Evolutionary conservation across 2,797 vertebrate genomes (phyloP), one percentile per base, ranked within the genome.

Genomic region (Darevskia mixta): DNA sequence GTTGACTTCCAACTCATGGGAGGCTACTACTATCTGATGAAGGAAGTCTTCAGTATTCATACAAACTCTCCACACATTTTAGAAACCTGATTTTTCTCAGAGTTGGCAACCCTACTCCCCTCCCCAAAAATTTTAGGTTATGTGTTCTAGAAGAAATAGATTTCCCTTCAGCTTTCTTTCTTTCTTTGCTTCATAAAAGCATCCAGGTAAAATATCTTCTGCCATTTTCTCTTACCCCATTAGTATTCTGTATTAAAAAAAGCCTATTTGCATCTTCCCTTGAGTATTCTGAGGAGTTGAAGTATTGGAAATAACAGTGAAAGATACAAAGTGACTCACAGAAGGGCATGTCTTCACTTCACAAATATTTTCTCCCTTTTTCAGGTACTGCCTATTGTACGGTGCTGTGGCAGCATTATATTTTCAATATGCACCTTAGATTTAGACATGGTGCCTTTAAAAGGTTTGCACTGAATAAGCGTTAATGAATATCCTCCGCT

Each of bases 181-280:
- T n/a, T n/a, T n/a, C n/a, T n/a, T n/a, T n/a, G n/a, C 32, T n/a
- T 86, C 58, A 61, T 90, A 69, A 79, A 89, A 79, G 69, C 82
- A 82, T 77, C 32, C 73, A 43, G 84, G 32, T 76, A 64, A 64
- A 23, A 64, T 32, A 32, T 32, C 73, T 64, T 64, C 25, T 55
- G 77, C 45, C 67, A 71, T 83, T 67, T 85, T 82, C 27, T 88
- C 17, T 41, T 85, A 86, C 1, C 35, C 58, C 66, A 81, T 89
- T 82, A 86, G 29, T 72, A 77, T 20, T 90, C 35, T 82, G 49
- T 55, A 55, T 55, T 55, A 10, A 86, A 86, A 45, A 10, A 8
- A 84, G 86, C 72, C 87, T 91, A 38, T 23, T 77, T 82, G 87
- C 76, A 66, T 88, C 87, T 90, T 88, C 29, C n/a, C 58, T 84